Base-by-base conservation (phyloP, 2,113 vertebrate species). In the Daubentonia madagascariensis region DNA sequence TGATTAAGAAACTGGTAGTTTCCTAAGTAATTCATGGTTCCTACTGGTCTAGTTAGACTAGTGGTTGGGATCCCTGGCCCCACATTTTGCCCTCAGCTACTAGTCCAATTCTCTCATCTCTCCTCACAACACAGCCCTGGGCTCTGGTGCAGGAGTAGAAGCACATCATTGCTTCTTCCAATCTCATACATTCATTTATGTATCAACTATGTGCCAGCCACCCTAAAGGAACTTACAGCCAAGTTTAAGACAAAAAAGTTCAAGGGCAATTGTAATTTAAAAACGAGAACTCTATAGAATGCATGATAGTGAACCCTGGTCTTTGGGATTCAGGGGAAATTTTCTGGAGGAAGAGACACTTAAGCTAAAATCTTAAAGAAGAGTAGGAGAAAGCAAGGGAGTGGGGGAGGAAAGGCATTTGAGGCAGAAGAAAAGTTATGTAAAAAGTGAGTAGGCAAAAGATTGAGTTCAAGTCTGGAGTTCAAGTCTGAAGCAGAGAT, bases 301-400 rank as follows among this genome's bases (percentile, higher is more conserved):
- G 6, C 59, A 6, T 28, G 30, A 76, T 35, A 81, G 18, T 81
- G 83, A 76, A 85, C 18, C 16, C 18, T 43, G 28, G 43, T 76
- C 89, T 86, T 85, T 70, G 43, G 22, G 43, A 65, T 63, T 86
- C 43, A 43, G 35, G 50, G 52, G 61, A 73, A 88, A 90, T 67
- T 84, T 94, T 59, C 45, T 86, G 14, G 18, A 84, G 50, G 75
- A 97, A 92, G 37, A 70, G 79, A 32, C 10, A 68, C 32, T 52
- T 23, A 72, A 20, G 23, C 16, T 63, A 89, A 92, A 93, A 13
- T 11, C 28, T 91, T 81, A n/a, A 35, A 61, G n/a, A 59, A 84
- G 32, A 75, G 13, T 9, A 86, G 28, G 50, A 94, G 16, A 78
- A n/a, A 87, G n/a, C 11, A 65, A 61, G 10, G 11, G 8, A 2